Evolutionary conservation across 2,113 vertebrate species (phyloP).

Genomic region (Xerus inauris): DNA sequence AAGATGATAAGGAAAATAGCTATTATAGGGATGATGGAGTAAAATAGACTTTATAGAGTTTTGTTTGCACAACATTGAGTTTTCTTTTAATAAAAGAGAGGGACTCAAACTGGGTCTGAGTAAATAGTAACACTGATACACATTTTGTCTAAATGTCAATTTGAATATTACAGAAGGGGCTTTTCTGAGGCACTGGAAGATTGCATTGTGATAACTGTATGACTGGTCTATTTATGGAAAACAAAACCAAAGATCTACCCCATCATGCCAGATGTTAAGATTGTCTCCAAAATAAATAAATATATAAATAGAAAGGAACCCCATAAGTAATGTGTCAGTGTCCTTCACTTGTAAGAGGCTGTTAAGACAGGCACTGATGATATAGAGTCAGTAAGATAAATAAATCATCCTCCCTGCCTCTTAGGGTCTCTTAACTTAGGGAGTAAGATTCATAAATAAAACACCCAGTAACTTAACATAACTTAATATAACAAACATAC

Average conservation of each 20-base stretch:
- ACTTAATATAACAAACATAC: not conserved
- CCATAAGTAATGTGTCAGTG: not conserved
- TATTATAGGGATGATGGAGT: not conserved
- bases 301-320: not conserved
- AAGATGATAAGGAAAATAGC: not conserved
- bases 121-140: not conserved
- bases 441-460: not conserved
- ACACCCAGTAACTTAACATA: not conserved
- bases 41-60: not conserved
- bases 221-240: not conserved
- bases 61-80: not conserved
- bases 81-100: not conserved
- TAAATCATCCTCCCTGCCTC: not conserved
- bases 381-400: not conserved
- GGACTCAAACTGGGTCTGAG: not conserved
- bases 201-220: not conserved
- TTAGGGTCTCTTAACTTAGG: not conserved
- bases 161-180: not conserved
- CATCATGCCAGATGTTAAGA: not conserved
- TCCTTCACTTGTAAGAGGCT: not conserved
- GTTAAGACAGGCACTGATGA: not conserved
- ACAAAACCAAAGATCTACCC: not conserved
- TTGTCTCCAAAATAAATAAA: not conserved
- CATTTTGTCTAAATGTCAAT: not conserved
- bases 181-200: not conserved